Conservation (phyloP, 2,888 invertebrate species). For the Scaptodrosophila latifasciaeformis region DNA sequence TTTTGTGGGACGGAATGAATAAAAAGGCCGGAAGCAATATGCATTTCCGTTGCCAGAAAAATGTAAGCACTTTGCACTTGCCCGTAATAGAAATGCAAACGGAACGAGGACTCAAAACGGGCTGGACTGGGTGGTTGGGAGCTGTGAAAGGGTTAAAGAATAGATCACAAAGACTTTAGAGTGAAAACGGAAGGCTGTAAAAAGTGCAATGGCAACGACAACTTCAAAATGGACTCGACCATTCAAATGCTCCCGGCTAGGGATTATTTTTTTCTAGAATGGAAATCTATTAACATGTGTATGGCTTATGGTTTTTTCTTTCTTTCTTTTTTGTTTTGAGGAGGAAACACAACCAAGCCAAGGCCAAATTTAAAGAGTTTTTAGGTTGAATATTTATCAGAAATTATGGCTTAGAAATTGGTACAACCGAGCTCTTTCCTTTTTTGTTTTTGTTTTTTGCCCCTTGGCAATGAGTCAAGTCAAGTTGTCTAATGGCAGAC, state of each 20-base stretch:
- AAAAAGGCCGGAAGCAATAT: conserved; percentile 62
- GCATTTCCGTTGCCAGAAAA: conserved; percentile 69
- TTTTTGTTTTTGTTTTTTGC: conserved; percentile 11
- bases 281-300: too few relatives aligned
- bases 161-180: background rate
- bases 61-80: conserved; percentile 65
- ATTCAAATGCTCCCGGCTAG: background rate
- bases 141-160: conserved; percentile 6
- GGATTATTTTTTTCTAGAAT: too few relatives aligned
- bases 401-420: too few relatives aligned
- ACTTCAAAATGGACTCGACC: background rate
- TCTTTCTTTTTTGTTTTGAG: too few relatives aligned
- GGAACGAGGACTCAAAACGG: too few relatives aligned
- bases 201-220: conserved; percentile 25
- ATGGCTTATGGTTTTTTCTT: too few relatives aligned
- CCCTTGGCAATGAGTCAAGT: conserved; percentile 45
- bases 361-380: too few relatives aligned
- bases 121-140: too few relatives aligned
- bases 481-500: conserved; percentile 6
- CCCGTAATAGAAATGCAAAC: conserved; percentile 41
- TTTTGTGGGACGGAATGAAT: conserved; percentile 23
- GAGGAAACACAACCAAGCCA: too few relatives aligned
- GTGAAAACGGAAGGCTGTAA: conserved; percentile 16
- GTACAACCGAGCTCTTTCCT: conserved; percentile 9
- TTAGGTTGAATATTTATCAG: too few relatives aligned